Evolutionary conservation across 2,888 invertebrate genomes (phyloP).

Genomic region (Philereme transversata): DNA sequence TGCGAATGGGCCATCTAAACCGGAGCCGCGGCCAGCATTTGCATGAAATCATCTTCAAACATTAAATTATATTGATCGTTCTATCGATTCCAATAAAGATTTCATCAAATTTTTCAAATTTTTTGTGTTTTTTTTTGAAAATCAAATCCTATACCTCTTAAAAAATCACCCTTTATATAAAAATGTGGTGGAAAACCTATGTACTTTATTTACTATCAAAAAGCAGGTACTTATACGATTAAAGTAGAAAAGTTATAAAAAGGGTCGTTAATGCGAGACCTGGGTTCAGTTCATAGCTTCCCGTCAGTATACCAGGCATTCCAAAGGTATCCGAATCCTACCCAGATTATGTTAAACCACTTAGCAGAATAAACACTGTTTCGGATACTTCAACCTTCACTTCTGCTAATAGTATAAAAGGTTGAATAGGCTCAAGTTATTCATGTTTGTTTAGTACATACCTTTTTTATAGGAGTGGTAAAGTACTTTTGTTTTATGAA

Average conservation of each 20-base stretch:
- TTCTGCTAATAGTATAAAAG: constrained; percentile 5
- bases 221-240: neutral
- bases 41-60: too few species aligned
- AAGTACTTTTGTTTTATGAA: constrained; percentile 12
- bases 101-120: too few species aligned
- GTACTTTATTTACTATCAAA: constrained; percentile 5
- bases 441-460: constrained; percentile 4
- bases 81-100: too few species aligned
- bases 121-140: too few species aligned
- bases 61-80: too few species aligned
- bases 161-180: constrained; percentile 6
- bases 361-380: constrained; percentile 25
- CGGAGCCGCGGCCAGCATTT: too few species aligned
- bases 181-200: constrained; percentile 1
- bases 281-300: constrained; percentile 37
- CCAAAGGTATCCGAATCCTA: constrained; percentile 30
- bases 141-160: neutral
- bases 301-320: constrained; percentile 35
- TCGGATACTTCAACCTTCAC: constrained; percentile 20
- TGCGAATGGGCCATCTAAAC: too few species aligned
- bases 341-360: constrained; percentile 37
- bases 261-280: constrained; percentile 37
- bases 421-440: neutral
- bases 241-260: constrained; percentile 29
- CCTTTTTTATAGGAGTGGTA: constrained; percentile 9